phyloP scores from a whole-genome alignment of 30 jellyfish, hydroid and myxozoan species.

The Euphysa ruthae region DNA sequence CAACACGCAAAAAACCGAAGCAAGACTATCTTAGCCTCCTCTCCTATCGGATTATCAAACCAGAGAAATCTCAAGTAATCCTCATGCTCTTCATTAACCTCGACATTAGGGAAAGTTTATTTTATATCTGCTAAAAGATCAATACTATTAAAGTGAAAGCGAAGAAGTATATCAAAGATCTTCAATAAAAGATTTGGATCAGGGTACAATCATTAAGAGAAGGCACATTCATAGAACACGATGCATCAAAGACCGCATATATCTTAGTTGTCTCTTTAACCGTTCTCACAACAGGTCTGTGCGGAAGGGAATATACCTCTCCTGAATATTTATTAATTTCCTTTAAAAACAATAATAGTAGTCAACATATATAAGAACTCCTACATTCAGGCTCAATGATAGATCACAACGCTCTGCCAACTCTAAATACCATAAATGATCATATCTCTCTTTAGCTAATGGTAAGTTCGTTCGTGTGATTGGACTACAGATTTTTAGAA shows the following conservation, averaged over 20 bases:
- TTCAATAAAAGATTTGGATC: constrained; percentile 18
- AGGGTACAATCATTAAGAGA: constrained; percentile 1
- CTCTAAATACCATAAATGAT: too few species aligned
- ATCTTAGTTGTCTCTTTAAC: constrained; percentile 1
- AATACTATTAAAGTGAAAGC: not conserved
- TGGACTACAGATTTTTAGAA: too few species aligned
- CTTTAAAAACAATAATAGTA: too few species aligned
- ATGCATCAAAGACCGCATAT: constrained; percentile 22
- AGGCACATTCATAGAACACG: constrained; percentile 4
- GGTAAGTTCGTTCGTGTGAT: too few species aligned
- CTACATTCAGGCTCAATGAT: too few species aligned
- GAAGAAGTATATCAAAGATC: constrained; percentile 6
- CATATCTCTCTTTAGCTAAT: too few species aligned
- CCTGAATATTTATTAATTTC: not conserved
- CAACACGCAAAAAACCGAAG: not conserved
- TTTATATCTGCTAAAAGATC: constrained; percentile 6
- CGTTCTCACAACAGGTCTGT: not conserved
- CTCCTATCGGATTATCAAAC: not conserved
- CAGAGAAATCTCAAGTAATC: constrained; percentile 2
- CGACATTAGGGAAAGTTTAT: constrained; percentile 16
- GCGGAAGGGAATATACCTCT: not conserved
- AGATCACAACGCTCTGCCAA: too few species aligned
- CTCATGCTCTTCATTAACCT: not conserved
- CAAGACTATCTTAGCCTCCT: not conserved
- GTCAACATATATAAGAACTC: too few species aligned